Evolutionary conservation across 1,140 invertebrate species (phyloP), one percentile per base, ranked within the genome.

Genomic region (Megalopta genalis): DNA sequence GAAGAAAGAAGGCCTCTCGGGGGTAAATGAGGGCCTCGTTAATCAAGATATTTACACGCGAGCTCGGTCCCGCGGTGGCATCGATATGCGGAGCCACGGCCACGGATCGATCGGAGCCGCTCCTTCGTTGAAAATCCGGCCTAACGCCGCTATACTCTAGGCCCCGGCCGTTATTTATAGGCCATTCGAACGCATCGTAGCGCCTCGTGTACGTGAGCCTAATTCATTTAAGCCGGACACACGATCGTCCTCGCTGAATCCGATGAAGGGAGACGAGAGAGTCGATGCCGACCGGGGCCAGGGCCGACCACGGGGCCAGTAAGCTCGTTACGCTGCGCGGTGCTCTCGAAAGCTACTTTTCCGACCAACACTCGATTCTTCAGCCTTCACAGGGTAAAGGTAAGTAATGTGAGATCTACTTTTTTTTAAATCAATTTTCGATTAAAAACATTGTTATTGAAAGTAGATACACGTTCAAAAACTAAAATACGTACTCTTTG

Each of bases 11-110:
- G 54, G 63, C 39, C 70, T 52, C 10, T 23, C 54, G 46, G 77
- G 60, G 75, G 67, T 77, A 81, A 82, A 72, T 59, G 76, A 74
- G 84, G 82, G 65, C 52, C 80, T 86, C 84, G 83, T 90, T 89
- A 89, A 91, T 90, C 86, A 86, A 91, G 90, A 86, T 89, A 90
- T 90, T 90, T 89, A 87, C 90, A 88, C 86, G 86, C 82, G 82
- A 75, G 84, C 83, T 86, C 76, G 78, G 88, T 89, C 88, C 80
- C 75, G 73, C 57, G 32, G 49, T 39, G 78, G 73, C 85, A 83
- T 87, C 84, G 83, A 87, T 87, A 87, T 87, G 86, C 86, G 73
- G 21, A 77, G 77, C 59, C 70, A 83, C 73, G 74, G 74, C 85
- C 65, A 81, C 72, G 78, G 72, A 85, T 87, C 86, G 81, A 87